Base-by-base conservation (phyloP, 1,140 invertebrate genomes). In the Neodiprion fabricii region DNA sequence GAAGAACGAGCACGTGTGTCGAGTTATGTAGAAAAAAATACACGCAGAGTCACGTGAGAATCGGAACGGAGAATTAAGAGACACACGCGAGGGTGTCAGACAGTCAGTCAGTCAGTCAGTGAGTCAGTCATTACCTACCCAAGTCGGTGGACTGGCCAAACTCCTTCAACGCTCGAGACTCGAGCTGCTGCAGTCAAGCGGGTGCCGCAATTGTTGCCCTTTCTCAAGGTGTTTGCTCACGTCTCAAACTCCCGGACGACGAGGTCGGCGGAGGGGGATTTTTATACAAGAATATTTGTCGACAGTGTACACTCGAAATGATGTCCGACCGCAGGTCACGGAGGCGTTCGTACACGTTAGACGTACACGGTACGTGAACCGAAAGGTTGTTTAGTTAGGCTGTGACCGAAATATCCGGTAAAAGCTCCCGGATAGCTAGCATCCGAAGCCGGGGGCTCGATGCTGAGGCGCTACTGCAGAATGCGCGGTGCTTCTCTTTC, bases 381-480 rank as follows among this genome's bases (percentile, higher is more conserved):
- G n/a, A 75, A 21, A n/a, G 66, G 61, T 48, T 80, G 78, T 80
- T 80, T 80, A 76, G 71, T 80, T 80, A 80, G 79, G 76, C 74
- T 66, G 53, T 61, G 67, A 74, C 71, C 75, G 72, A 78, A 78
- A 78, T 73, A 67, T 65, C 70, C 74, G 77, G 73, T 80, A 80
- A 80, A 80, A 77, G 77, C 79, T 70, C 40, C 71, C 28, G 28
- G 5, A 40, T 40, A 40, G 28, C 28, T 40, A 40, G 28, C 28
- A 40, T 40, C 28, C 28, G 28, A 40, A 40, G 28, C 28, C 28
- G 28, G 28, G 28, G 28, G 28, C 28, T 40, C 17, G 28, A 40
- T 3, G 28, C 5, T 40, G 28, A 40, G 28, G 28, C 28, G 28
- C 28, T 40, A 40, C 28, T 40, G 28, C 28, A 40, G 28, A 3